Evolutionary conservation across 2,797 vertebrate genomes (phyloP).

Genomic region (Manis javanica): DNA sequence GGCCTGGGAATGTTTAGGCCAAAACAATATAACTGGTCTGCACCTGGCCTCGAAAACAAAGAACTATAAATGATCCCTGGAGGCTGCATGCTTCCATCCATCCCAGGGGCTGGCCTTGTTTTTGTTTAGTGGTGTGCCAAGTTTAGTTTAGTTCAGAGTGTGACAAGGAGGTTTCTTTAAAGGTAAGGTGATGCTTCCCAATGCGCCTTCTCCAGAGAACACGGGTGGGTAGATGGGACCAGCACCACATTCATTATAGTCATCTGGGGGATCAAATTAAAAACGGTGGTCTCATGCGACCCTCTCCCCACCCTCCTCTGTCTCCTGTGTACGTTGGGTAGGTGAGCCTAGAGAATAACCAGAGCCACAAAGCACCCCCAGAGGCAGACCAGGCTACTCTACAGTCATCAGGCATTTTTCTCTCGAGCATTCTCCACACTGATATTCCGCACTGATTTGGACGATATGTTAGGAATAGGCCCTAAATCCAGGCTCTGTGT

Average conservation of each 20-base stretch:
- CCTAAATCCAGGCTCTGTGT: not conserved
- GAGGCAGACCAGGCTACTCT: not conserved
- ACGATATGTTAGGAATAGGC: not conserved
- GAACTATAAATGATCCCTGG: not conserved
- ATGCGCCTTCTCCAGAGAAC: not conserved
- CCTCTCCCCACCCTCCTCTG: not conserved
- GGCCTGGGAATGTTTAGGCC: not conserved
- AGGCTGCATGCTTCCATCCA: not conserved
- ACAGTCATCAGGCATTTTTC: not conserved
- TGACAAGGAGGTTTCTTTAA: not conserved
- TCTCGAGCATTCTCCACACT: not conserved
- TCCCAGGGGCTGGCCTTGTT: not conserved
- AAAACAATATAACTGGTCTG: not conserved
- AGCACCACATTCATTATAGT: not conserved
- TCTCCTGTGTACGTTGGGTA: not conserved
- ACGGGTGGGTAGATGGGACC: too few species aligned
- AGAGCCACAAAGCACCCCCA: not conserved
- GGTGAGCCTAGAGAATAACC: not conserved
- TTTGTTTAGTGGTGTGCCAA: too few species aligned
- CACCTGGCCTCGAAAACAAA: not conserved
- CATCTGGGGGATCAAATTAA: not conserved
- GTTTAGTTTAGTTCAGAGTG: not conserved
- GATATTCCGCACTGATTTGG: not conserved
- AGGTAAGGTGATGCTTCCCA: not conserved
- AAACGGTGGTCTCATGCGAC: not conserved